Conservation (phyloP, 2,113 vertebrate genomes). For the Centropristis striata region DNA sequence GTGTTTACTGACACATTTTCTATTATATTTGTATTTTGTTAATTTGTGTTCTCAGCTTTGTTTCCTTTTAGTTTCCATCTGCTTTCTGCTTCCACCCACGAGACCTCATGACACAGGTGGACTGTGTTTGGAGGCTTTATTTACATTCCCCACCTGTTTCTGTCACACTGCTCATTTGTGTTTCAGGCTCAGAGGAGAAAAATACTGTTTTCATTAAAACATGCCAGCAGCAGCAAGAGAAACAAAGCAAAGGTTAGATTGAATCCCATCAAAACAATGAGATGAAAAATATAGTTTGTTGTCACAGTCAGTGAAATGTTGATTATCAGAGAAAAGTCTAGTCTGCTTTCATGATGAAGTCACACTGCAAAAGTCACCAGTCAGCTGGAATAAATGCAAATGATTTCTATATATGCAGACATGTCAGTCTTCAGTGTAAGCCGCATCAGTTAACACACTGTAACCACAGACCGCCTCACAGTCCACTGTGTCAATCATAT, state of each 20-base stretch:
- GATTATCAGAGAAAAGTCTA: constrained; percentile 22
- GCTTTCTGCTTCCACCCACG: too few species aligned
- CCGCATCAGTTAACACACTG: neutral
- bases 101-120: too few species aligned
- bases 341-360: constrained; percentile 12
- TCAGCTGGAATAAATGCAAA: constrained; percentile 22
- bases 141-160: too few species aligned
- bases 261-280: constrained; percentile 28
- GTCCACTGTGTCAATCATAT: constrained; percentile 3
- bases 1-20: neutral
- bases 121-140: too few species aligned
- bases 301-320: constrained; percentile 20
- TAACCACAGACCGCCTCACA: neutral
- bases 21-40: too few species aligned
- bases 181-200: too few species aligned
- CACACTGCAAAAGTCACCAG: constrained; percentile 3
- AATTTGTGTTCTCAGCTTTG: too few species aligned
- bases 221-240: too few species aligned
- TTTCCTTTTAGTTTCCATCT: too few species aligned
- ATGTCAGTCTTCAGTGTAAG: constrained; percentile 3
- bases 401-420: neutral
- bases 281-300: too few species aligned
- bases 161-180: too few species aligned
- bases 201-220: too few species aligned
- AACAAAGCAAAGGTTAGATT: constrained; percentile 33